phyloP scores from a whole-genome alignment of 2,113 vertebrate species.

The Spilogale gracilis region DNA sequence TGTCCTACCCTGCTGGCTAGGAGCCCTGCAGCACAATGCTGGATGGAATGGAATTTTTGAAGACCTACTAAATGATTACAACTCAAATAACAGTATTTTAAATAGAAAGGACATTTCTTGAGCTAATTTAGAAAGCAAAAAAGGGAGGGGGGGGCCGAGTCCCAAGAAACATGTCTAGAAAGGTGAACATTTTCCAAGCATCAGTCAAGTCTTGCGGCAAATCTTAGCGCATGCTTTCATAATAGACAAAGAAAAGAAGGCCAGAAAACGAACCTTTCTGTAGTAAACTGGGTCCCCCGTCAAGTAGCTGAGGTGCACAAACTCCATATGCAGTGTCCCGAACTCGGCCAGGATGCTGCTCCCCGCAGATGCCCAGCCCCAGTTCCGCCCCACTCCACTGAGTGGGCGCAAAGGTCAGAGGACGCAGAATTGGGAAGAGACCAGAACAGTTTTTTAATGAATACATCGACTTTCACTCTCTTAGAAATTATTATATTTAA shows the following conservation, averaged over 20 bases:
- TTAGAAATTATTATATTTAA: not conserved
- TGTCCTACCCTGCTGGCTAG: not conserved
- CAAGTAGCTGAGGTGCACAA: conserved; percentile 98
- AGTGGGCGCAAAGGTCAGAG: not conserved
- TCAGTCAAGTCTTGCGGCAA: not conserved
- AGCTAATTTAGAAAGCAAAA: conserved; percentile 29
- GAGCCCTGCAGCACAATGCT: not conserved
- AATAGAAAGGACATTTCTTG: not conserved
- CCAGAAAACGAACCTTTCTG: conserved; percentile 92
- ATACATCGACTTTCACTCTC: conserved; percentile 2
- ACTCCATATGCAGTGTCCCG: conserved; percentile 98
- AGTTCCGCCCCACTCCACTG: conserved; percentile 98
- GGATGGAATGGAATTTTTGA: not conserved
- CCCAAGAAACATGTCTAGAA: not conserved
- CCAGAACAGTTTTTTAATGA: not conserved
- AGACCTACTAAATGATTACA: conserved; percentile 10
- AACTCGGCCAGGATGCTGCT: conserved; percentile 99
- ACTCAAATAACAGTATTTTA: conserved; percentile 40
- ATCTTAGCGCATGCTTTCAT: not conserved
- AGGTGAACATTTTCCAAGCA: conserved; percentile 2
- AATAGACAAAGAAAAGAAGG: not conserved
- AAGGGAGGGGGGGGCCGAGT: not conserved
- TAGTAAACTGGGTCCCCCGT: conserved; percentile 97
- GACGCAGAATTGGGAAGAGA: not conserved
- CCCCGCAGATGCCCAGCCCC: conserved; percentile 99